A percentile compares a stretch with the other conserved stretches of the same genome.
These are phyloP conservation scores for Eilema sororculum DNA, from an alignment of 2,888 invertebrate species.

Conservation along the genomic window DNA sequence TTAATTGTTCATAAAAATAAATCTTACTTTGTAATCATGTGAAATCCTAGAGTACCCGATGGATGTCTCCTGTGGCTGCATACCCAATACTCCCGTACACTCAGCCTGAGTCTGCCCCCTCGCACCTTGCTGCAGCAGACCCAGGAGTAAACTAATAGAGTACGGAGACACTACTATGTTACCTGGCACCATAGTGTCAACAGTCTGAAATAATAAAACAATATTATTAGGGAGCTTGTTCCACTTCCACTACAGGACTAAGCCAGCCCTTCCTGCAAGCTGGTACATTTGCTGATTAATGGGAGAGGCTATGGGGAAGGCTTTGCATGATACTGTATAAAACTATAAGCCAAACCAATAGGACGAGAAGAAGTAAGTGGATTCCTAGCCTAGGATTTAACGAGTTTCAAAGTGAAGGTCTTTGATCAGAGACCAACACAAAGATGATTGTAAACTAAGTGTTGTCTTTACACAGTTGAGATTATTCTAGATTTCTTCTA, in stretches of 20 bases:
- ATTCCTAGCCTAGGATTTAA: no score
- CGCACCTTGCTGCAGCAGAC: constrained; percentile 82
- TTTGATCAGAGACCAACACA: no score
- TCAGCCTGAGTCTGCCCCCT: constrained; percentile 67
- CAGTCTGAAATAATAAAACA: constrained; percentile 46
- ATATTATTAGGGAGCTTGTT: neutral
- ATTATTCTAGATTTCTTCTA: neutral
- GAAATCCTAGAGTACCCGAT: constrained; percentile 59
- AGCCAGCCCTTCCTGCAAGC: no score
- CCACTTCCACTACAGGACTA: no score
- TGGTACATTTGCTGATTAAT: no score
- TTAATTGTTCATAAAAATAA: neutral
- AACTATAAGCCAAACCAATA: no score
- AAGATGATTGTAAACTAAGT: no score
- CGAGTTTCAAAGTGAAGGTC: no score
- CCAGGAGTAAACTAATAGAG: constrained; percentile 76
- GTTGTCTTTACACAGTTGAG: neutral
- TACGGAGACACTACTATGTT: constrained; percentile 82
- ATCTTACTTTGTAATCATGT: constrained; percentile 62
- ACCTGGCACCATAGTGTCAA: constrained; percentile 48
- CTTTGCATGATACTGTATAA: no score
- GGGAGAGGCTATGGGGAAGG: no score
- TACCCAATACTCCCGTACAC: constrained; percentile 65
- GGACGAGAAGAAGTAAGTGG: no score
- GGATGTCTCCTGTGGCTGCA: constrained; percentile 61